Base-by-base conservation (phyloP, 2,888 invertebrate species). In the Myopa testacea region DNA sequence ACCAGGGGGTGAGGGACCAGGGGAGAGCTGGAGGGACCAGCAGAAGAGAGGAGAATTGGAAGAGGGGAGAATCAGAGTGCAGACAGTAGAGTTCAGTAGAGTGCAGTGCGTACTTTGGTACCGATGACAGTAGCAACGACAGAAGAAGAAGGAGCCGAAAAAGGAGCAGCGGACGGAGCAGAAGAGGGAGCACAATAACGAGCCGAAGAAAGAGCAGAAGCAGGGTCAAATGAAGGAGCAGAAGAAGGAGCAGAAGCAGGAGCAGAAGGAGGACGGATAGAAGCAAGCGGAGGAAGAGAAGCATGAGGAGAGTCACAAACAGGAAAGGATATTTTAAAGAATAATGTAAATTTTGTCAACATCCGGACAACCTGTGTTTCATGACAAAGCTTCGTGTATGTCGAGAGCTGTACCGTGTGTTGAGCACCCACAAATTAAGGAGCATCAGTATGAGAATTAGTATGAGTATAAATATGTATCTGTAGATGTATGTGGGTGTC, bases 351-450 rank as follows among this genome's bases (percentile, higher is more conserved):
- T 62, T 63, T 63, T 73, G 73, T 38, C 45, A 63, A 62, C 73
- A 62, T 62, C 62, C 73, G 73, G 63, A 73, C n/a, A 63, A 62
- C 38, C 63, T 62, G 73, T 58, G 60, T 72, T 71, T 72, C 37
- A n/a, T 45, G 37, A 38, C 62, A 34, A 12, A 19, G 19, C 26
- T 58, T 58, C 58, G n/a, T 45, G 45, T 10, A 10, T 45, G 45
- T 10, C 45, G 40, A 38, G n/a, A 38, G 10, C 45, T 45, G 45
- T 10, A 45, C 45, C 45, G 45, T 8, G 45, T 45, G 45, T 10
- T 45, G 45, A 45, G 45, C 10, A 45, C 45, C 6, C 45, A 45
- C 45, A 45, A 45, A 45, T 45, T 45, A 45, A 45, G 45, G 10
- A 10, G 10, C 45, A 45, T 6, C 6, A 10, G 45, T 45, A 45